phyloP scores from a whole-genome alignment of 2,888 invertebrate species.

The Apotomis turbidana region DNA sequence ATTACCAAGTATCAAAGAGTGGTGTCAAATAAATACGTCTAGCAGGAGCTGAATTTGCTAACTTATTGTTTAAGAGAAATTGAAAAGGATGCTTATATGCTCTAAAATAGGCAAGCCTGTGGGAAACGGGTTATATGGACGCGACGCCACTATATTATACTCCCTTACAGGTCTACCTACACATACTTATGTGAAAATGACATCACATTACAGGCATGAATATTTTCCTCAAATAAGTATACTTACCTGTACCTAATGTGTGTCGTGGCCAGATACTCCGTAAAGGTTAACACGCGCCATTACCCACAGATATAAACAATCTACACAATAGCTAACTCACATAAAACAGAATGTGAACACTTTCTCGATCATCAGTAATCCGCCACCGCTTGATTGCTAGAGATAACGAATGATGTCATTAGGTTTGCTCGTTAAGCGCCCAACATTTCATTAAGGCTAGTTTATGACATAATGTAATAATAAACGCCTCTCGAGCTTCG shows the following conservation, averaged over 20 bases:
- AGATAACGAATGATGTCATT: slow-evolving; percentile 18
- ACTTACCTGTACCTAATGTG: neutral
- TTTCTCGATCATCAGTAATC: slow-evolving; percentile 20
- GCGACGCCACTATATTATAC: too few relatives aligned
- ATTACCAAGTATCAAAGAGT: too few relatives aligned
- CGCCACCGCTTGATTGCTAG: slow-evolving; percentile 20
- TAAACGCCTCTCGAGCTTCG: neutral
- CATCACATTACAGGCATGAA: too few relatives aligned
- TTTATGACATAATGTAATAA: neutral
- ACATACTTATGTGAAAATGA: too few relatives aligned
- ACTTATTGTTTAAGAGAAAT: too few relatives aligned
- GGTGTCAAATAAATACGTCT: too few relatives aligned
- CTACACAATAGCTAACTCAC: neutral
- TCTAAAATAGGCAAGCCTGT: too few relatives aligned
- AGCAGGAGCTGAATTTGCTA: too few relatives aligned
- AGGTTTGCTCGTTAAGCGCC: slow-evolving; percentile 17
- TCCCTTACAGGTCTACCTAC: too few relatives aligned
- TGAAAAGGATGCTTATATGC: too few relatives aligned
- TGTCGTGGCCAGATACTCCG: neutral
- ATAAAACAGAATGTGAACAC: neutral
- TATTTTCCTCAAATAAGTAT: too few relatives aligned
- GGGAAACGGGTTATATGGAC: too few relatives aligned
- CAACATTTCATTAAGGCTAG: neutral
- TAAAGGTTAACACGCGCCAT: neutral
- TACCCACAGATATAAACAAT: neutral